Evolutionary conservation across 2,797 vertebrate genomes (phyloP).

Genomic region (Coregonus suidteri): DNA sequence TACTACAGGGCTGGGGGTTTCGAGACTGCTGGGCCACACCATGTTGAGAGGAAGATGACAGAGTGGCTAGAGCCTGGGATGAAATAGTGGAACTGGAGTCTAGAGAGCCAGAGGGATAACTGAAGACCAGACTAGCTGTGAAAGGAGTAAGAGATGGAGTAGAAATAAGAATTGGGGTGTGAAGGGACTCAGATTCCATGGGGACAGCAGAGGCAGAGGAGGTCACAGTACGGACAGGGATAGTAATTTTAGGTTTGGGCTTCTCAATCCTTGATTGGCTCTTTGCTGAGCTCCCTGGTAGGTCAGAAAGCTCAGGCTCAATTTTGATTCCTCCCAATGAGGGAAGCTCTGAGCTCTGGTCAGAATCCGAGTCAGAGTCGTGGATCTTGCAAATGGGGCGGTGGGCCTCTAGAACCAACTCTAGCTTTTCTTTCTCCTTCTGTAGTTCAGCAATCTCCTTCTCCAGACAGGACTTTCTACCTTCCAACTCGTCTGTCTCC

Average conservation of each 20-base stretch:
- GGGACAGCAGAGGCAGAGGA: constrained; percentile 23
- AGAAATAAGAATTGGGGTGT: constrained; percentile 86
- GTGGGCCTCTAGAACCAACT: constrained; percentile 89
- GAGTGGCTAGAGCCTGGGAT: constrained; percentile 59
- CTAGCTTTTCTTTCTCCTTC: constrained; percentile 88
- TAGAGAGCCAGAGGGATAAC: constrained; percentile 78
- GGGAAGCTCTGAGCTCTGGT: constrained; percentile 53
- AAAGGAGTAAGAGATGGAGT: constrained; percentile 88
- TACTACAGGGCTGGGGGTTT: constrained; percentile 72
- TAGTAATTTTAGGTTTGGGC: constrained; percentile 75
- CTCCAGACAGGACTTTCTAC: constrained; percentile 82
- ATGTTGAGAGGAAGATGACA: constrained; percentile 48
- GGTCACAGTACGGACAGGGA: constrained; percentile 61
- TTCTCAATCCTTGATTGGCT: constrained; percentile 58
- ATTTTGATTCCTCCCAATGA: constrained; percentile 68
- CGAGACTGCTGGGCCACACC: constrained; percentile 45
- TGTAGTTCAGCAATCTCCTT: constrained; percentile 86
- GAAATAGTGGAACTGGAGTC: constrained; percentile 55
- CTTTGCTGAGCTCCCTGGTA: constrained; percentile 64
- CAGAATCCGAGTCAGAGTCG: constrained; percentile 76
- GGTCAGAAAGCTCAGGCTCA: constrained; percentile 53
- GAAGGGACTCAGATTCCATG: constrained; percentile 82
- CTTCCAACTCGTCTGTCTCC: constrained; percentile 88
- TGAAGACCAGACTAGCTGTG: constrained; percentile 83
- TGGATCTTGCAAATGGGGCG: constrained; percentile 88